Percentiles rank a stretch among this genome's conserved stretches.
phyloP scores from a whole-genome alignment of 2,797 vertebrate genomes.

The Fistularia commersonii region DNA sequence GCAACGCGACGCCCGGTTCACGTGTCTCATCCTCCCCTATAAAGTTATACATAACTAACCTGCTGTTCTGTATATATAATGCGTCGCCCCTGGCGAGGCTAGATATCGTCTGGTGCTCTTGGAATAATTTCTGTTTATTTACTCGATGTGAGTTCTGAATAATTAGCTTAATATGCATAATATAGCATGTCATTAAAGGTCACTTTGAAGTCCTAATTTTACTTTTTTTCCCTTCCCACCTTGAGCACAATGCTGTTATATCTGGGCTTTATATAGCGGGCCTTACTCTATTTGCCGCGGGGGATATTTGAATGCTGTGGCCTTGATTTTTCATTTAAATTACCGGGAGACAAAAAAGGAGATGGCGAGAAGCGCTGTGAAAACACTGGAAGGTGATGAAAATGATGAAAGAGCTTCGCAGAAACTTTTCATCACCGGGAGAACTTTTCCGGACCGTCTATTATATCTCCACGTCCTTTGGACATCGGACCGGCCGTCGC shows the following conservation, averaged over 20 bases:
- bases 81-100: conserved; percentile 20
- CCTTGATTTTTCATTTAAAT: conserved; percentile 17
- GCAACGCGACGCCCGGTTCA: too few species aligned
- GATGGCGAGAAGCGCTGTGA: too few species aligned
- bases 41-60: conserved; percentile 27
- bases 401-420: too few species aligned
- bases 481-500: conserved; percentile 13
- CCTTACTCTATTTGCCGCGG: conserved; percentile 10
- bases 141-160: conserved; percentile 21
- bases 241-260: conserved; percentile 9
- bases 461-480: background rate
- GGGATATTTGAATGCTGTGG: conserved; percentile 4
- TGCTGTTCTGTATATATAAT: conserved; percentile 25
- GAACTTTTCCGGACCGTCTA: background rate
- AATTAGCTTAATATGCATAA: conserved; percentile 31
- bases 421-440: conserved; percentile 7
- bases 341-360: conserved; percentile 1
- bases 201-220: conserved; percentile 5
- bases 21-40: background rate
- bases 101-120: conserved; percentile 10
- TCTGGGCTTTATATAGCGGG: conserved; percentile 1
- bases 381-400: too few species aligned
- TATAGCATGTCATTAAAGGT: conserved; percentile 11
- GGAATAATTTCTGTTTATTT: conserved; percentile 30
- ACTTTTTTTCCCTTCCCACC: conserved; percentile 11